Evolutionary conservation across 2,113 vertebrate species (phyloP).

Genomic region (Phaethornis superciliosus): DNA sequence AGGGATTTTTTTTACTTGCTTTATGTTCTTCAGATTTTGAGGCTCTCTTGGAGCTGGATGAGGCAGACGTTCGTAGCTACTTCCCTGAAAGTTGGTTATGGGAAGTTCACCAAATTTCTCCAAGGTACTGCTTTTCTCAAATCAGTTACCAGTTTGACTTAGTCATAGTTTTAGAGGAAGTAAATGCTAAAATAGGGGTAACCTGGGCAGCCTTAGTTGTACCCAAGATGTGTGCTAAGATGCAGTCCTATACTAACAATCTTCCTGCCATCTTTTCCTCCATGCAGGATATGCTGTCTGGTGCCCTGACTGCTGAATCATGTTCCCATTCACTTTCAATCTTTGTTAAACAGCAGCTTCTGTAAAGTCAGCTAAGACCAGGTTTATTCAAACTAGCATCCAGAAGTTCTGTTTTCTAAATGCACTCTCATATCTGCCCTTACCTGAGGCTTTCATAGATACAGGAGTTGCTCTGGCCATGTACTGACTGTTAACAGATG

Average conservation of each 20-base stretch:
- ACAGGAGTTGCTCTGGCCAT: background rate
- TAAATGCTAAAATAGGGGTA: background rate
- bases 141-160: background rate
- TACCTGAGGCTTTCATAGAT: background rate
- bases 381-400: background rate
- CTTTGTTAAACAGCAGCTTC: background rate
- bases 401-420: background rate
- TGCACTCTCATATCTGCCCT: background rate
- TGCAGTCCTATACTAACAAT: background rate
- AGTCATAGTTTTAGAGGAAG: background rate
- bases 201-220: background rate
- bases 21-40: constrained; percentile 72
- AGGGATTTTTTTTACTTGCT: background rate
- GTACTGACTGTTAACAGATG: background rate
- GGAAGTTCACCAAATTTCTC: constrained; percentile 83
- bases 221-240: background rate
- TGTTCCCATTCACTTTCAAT: background rate
- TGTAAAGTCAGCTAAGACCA: background rate
- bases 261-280: background rate
- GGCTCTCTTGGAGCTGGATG: constrained; percentile 64
- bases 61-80: constrained; percentile 84
- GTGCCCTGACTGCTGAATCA: background rate
- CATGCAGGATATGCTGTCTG: background rate
- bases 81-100: constrained; percentile 98
- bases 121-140: constrained; percentile 59